Base-by-base conservation (phyloP, 2,888 invertebrate species). In the Hyppa rectilinea region DNA sequence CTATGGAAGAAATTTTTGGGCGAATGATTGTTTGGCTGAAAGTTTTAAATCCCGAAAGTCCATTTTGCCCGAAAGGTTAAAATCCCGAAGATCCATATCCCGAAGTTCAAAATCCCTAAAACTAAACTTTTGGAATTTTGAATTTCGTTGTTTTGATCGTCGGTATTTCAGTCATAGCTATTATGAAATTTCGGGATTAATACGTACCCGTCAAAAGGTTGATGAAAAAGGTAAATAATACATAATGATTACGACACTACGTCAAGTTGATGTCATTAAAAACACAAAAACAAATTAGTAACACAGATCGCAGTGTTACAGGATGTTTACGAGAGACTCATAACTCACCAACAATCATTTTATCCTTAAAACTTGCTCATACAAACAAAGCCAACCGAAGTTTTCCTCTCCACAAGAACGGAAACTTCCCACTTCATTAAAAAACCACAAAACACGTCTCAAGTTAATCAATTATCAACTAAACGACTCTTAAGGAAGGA, bases 371-470 rank as follows among this genome's bases (percentile, higher is more conserved):
- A 55, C 61, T 31, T 34, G 4, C 26, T 14, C 14, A 61, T 10
- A 69, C 52, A 58, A 56, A 79, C 62, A 65, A 75, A 61, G 38
- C 4, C 1, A 45, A 12, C 23, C 14, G 2, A 61, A 31, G 38
- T 63, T 63, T 71, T 78, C 80, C 75, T 75, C 55, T 72, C 68
- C 53, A 29, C 14, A 52, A 60, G 20, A 26, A 58, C 38, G 52
- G 76, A 67, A 80, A 64, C 80, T 71, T 71, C 45, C 52, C 52
- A 1, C 43, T 65, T 64, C 34, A 73, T 77, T 40, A 67, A 67
- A 62, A 79, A 45, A 38, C 50, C 60, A n/a, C 40, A 43, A 38
- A 55, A 55, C 20, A 55, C 31, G 62, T 38, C n/a, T 65, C 36
- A 55, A 70, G 50, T 53, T 49, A 34, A 55, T 49, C 52, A 59